Evolutionary conservation across 2,888 invertebrate genomes (phyloP).

Genomic region (Apoda limacodes): DNA sequence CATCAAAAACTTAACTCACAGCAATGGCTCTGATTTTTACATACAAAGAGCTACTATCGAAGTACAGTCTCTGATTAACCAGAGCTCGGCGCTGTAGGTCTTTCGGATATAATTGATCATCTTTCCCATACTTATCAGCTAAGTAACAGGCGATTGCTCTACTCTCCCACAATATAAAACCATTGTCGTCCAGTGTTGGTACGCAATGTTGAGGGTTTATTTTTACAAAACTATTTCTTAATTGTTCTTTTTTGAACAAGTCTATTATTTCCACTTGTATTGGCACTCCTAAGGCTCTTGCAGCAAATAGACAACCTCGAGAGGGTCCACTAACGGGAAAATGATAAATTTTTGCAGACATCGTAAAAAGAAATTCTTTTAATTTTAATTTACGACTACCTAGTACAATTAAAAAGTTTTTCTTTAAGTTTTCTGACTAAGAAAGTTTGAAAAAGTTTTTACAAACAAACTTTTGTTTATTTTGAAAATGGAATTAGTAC

Average conservation of each 20-base stretch:
- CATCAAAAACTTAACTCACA: no score
- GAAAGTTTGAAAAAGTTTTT: no score
- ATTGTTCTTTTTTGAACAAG: slow-evolving; percentile 70
- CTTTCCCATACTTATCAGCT: slow-evolving; percentile 70
- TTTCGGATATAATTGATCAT: slow-evolving; percentile 71
- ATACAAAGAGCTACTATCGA: slow-evolving; percentile 72
- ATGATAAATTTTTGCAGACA: slow-evolving; percentile 66
- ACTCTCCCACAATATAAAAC: slow-evolving; percentile 76
- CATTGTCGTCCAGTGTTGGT: slow-evolving; percentile 76
- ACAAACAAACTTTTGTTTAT: no score
- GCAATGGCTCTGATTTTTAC: slow-evolving; percentile 73
- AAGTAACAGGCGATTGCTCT: slow-evolving; percentile 74
- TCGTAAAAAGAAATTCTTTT: no score
- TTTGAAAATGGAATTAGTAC: no score
- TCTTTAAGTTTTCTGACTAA: no score
- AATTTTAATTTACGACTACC: no score
- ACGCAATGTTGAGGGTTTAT: slow-evolving; percentile 76
- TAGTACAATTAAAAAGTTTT: no score
- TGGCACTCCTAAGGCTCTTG: slow-evolving; percentile 68
- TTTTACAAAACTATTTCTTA: slow-evolving; percentile 66
- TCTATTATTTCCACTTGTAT: slow-evolving; percentile 59
- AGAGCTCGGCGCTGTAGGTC: slow-evolving; percentile 67
- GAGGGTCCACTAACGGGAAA: slow-evolving; percentile 73
- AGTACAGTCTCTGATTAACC: slow-evolving; percentile 73
- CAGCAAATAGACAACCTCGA: slow-evolving; percentile 70